Evolutionary conservation across 2,113 vertebrate genomes (phyloP).

Genomic region (Oceanites oceanicus): DNA sequence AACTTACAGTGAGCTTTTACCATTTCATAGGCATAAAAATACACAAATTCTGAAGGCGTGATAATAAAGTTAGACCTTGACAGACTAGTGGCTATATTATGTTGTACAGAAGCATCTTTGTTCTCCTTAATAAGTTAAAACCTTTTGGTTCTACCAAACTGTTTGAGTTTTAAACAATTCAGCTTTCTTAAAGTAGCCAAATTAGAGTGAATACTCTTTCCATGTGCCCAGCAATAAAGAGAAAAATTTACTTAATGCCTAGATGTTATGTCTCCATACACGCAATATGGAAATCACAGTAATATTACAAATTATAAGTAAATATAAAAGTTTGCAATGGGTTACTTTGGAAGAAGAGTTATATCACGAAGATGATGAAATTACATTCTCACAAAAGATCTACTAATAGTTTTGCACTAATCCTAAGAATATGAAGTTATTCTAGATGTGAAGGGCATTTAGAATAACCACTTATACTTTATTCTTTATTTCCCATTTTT

Average conservation of each 20-base stretch:
- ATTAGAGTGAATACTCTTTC: background rate
- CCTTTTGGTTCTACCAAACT: background rate
- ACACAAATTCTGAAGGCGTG: background rate
- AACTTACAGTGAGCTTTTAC: background rate
- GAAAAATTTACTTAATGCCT: background rate
- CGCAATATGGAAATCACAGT: background rate
- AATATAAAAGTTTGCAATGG: background rate
- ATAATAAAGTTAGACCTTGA: conserved; percentile 4
- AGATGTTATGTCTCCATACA: background rate
- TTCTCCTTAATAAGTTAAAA: background rate
- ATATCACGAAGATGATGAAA: background rate
- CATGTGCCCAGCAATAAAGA: background rate
- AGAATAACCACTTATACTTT: background rate
- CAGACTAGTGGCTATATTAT: background rate
- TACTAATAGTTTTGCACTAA: background rate
- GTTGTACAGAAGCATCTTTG: background rate
- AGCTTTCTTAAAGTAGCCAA: background rate
- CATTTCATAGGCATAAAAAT: conserved; percentile 36
- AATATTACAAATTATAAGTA: background rate
- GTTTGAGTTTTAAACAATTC: background rate
- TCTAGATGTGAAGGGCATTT: background rate
- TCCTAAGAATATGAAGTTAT: background rate
- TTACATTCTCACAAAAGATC: background rate
- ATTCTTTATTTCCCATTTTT: background rate
- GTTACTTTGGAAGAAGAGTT: background rate